Base-by-base conservation (phyloP, 2,797 vertebrate genomes). In the Phataginus tetradactyla region DNA sequence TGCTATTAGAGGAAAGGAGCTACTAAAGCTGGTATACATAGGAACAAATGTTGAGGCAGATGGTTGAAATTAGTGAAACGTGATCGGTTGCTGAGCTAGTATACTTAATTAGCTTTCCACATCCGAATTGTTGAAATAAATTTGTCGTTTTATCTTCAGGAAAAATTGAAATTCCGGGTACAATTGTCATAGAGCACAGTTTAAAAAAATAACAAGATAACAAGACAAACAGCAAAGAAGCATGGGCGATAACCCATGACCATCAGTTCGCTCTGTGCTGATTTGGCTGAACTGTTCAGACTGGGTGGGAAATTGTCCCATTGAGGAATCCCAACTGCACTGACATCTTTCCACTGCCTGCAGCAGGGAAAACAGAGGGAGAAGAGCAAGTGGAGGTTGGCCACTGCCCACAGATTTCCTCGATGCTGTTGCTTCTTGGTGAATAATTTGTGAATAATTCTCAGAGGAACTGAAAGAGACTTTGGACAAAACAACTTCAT, bases 21-120 rank as follows among this genome's bases (percentile, higher is more conserved):
- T 98, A 98, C 98, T 97, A 99, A 99, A 99, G 99, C 98, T 99
- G 98, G 98, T 98, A 98, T 98, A 98, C 98, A 98, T 80, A 96
- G 74, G 96, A 98, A 97, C 98, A 98, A 98, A 98, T 98, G 98
- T 98, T 99, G 99, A 99, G 99, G 99, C 99, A 99, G 99, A 99
- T 99, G 99, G 99, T 97, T 98, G 99, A 99, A 99, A 99, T 99
- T 99, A 99, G 98, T 97, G 98, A 97, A 98, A 98, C 6, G 90
- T 98, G 99, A 99, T 99, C 98, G 86, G 96, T 93, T 97, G 97
- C 97, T 98, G 98, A 98, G 98, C 98, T 95, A 88, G 98, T 98
- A 98, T 98, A 98, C 96, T 97, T 98, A 98, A 98, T 99, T 98
- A 98, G 94, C 51, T 98, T 98, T 98, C 97, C 97, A 96, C 96